These are phyloP conservation scores for fruit fly (Drosophila melanogaster) DNA, from an alignment of 1,140 invertebrate genomes.

Conservation along the genomic window DNA sequence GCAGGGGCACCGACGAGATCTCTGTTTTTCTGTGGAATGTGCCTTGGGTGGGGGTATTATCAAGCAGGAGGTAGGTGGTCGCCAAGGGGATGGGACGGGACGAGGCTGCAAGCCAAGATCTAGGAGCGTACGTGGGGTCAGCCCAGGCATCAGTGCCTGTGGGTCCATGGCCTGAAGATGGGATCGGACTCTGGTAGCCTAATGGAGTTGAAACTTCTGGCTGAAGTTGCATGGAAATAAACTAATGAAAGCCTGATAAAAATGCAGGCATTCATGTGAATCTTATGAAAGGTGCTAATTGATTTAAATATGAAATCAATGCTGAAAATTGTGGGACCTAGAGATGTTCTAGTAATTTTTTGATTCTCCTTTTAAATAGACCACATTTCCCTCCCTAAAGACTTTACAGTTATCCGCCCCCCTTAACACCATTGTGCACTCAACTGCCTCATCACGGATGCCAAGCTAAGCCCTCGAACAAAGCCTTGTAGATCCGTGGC, in stretches of 20 bases:
- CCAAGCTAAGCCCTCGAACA: slow-evolving; percentile 46
- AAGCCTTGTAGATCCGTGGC: slow-evolving; percentile 76
- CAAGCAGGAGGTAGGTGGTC: slow-evolving; percentile 14
- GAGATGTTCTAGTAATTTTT: no score
- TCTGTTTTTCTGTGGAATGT: slow-evolving; percentile 61
- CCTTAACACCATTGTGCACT: slow-evolving; percentile 17
- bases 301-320: background rate
- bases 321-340: background rate
- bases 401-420: slow-evolving; percentile 9
- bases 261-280: background rate
- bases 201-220: slow-evolving; percentile 48
- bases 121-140: slow-evolving; percentile 75
- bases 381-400: slow-evolving; percentile 4
- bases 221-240: slow-evolving; percentile 33
- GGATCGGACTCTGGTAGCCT: slow-evolving; percentile 53
- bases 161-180: slow-evolving; percentile 47
- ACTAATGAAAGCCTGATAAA: slow-evolving; percentile 2
- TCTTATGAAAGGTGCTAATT: background rate
- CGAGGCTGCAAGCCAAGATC: slow-evolving; percentile 10
- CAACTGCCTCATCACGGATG: slow-evolving; percentile 27
- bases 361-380: background rate
- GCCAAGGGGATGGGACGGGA: background rate
- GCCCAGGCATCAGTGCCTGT: slow-evolving; percentile 51
- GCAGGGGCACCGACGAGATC: slow-evolving; percentile 25
- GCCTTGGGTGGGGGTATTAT: slow-evolving; percentile 38